A percentile compares a stretch with the other conserved stretches of the same genome.
Conservation (phyloP, 2,113 vertebrate species). For the Hemichromis elongatus region DNA sequence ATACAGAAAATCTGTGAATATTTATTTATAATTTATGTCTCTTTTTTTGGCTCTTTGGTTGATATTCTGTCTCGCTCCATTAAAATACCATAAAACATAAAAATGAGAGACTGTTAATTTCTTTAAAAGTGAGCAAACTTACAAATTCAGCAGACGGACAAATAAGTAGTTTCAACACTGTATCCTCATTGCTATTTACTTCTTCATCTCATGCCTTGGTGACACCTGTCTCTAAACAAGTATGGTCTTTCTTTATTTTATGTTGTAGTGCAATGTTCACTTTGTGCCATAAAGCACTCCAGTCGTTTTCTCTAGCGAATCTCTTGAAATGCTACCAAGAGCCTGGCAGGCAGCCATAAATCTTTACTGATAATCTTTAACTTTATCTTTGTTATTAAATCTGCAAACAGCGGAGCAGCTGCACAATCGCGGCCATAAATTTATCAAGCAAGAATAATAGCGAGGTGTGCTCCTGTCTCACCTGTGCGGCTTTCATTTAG, state of each 20-base stretch:
- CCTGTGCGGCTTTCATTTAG: slow-evolving; percentile 78
- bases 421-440: not conserved
- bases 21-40: no score
- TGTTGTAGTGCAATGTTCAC: not conserved
- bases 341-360: not conserved
- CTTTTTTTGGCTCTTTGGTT: no score
- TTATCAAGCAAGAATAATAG: not conserved
- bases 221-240: not conserved
- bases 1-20: not conserved
- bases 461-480: slow-evolving; percentile 7
- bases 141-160: not conserved
- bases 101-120: not conserved
- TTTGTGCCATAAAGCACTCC: not conserved
- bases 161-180: not conserved
- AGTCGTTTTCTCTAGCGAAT: not conserved
- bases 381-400: not conserved
- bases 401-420: not conserved
- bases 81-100: not conserved
- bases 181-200: not conserved
- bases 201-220: not conserved
- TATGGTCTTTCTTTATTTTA: not conserved
- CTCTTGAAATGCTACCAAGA: not conserved
- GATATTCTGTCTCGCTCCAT: not conserved
- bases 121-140: not conserved
- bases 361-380: not conserved